phyloP scores from a whole-genome alignment of 2,797 vertebrate genomes.

The Periparus ater region DNA sequence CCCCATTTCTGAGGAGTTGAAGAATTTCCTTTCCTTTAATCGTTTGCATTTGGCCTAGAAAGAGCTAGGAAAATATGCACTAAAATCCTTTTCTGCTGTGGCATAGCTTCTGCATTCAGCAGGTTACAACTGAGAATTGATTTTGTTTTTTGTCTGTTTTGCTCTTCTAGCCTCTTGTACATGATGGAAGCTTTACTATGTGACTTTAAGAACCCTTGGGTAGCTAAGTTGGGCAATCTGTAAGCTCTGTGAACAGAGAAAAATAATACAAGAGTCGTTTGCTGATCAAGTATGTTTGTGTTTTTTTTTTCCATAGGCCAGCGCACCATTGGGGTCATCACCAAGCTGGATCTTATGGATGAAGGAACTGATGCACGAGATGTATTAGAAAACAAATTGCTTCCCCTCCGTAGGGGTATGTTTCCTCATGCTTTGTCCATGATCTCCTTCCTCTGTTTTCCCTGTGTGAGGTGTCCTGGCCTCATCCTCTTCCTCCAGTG shows the following conservation, averaged over 20 bases:
- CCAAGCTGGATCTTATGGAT: constrained; percentile 90
- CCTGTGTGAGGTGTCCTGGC: not conserved
- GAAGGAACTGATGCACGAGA: constrained; percentile 89
- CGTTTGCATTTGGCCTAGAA: not conserved
- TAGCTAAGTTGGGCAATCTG: not conserved
- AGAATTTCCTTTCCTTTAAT: not conserved
- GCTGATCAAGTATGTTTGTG: not conserved
- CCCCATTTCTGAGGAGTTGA: not conserved
- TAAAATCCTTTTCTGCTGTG: not conserved
- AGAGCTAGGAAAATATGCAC: not conserved
- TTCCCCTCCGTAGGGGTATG: constrained; percentile 85
- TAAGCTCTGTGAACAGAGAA: not conserved
- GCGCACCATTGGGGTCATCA: constrained; percentile 89
- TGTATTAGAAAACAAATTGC: constrained; percentile 87
- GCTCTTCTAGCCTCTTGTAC: not conserved
- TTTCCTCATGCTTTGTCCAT: not conserved
- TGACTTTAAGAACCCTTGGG: not conserved
- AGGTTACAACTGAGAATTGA: not conserved
- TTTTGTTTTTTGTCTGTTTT: not conserved
- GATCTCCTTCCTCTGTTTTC: not conserved
- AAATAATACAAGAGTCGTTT: not conserved
- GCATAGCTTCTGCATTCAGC: not conserved
- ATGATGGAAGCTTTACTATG: not conserved
- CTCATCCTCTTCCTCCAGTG: not conserved
- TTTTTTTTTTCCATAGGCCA: constrained; percentile 67